Base-by-base conservation (phyloP, 2,113 vertebrate species). In the Pteruthius melanotis region DNA sequence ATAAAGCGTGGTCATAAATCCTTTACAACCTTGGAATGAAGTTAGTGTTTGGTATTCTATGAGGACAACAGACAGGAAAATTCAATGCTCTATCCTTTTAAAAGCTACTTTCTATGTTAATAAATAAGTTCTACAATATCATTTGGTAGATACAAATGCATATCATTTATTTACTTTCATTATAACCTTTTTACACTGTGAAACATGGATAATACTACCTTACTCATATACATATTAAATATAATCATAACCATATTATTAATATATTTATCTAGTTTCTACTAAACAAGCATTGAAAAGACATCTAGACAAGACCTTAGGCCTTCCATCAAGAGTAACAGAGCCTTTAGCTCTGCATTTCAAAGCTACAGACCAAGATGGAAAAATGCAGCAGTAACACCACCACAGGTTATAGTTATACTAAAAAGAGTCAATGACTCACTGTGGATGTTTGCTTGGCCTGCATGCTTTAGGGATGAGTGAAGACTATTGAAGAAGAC, bases 391-490 rank as follows among this genome's bases (percentile, higher is more conserved):
- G 50, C 72, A 71, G 23, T 56, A 80, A 66, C 42, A 70, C 2
- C 24, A 63, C 44, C 21, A 52, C 5, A 1, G 52, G 33, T 78
- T 83, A 75, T 42, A 74, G 50, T 80, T 77, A 70, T 8, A 27
- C 26, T 68, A 65, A 75, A 74, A 90, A 68, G 61, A 81, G 57
- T 39, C 53, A 72, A 0, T 95, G 90, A 84, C 44, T 93, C 82
- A 87, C 37, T 52, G 26, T 45, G 65, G 81, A 37, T 61, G 31
- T 95, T 93, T 92, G 68, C 70, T 82, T 75, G 75, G 52, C 52
- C 68, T 94, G 57, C 92, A 37, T 89, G 60, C 50, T 85, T 80
- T 75, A 75, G 59, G 78, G 35, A 60, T 79, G 83, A 92, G 44
- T 64, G 39, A 40, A 74, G 26, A 83, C 63, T 66, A 82, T 24